Evolutionary conservation across 2,113 vertebrate species (phyloP), one percentile per base, ranked within the genome.

Genomic region (Tachysurus fulvidraco): DNA sequence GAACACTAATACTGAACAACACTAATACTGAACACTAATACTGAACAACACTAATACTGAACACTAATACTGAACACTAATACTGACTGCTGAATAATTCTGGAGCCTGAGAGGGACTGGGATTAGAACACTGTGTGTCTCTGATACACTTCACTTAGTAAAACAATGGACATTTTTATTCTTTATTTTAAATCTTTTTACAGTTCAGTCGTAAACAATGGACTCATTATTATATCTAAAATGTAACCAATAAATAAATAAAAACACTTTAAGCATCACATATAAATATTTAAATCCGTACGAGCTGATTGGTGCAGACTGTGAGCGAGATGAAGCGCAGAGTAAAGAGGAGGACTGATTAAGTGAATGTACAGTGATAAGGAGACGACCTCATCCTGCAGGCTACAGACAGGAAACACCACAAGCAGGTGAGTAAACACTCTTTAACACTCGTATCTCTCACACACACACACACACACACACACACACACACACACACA

Each of bases 271-370:
- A 28, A 65, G 5, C 4, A 8, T 60, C 59, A 14, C 2, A 36
- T 69, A 8, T 84, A 23, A 84, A 84, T 74, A 84, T 84, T 57
- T 23, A 84, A 85, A 76, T 85, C 7, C 6, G 13, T 19, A 5
- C 14, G 36, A 62, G 41, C 41, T 76, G 83, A 85, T 21, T 85
- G 83, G 83, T 46, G 17, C 19, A 73, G 69, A 73, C 36, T 23
- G 41, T 19, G 23, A 9, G 19, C 21, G 41, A 73, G 36, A 44
- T 9, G 69, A 23, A 73, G 19, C 9, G 9, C 16, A 73, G 36
- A 19, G 44, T 10, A 73, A 73, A 3, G 16, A n/a, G 54, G 69
- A 41, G 77, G n/a, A 30, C 52, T 30, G 52, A 21, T 16, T 19
- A 30, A 19, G 77, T 55, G 30, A 7, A 19, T 28, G 13, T 79